These are phyloP conservation scores for Loriculus beryllinus DNA, from an alignment of 2,797 vertebrate genomes.

Conservation along the genomic window DNA sequence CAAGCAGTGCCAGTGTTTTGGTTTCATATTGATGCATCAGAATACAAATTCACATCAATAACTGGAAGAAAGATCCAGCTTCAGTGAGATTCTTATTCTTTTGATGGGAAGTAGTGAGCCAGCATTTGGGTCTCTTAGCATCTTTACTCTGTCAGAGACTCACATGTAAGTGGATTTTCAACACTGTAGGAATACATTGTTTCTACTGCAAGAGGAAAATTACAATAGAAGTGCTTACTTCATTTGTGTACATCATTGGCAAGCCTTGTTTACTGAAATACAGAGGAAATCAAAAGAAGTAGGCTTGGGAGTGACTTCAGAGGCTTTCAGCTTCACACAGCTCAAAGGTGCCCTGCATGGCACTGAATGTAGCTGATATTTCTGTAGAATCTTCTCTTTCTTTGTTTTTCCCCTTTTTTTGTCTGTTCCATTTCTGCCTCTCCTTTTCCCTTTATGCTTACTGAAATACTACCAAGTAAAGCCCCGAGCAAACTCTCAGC, in stretches of 20 bases:
- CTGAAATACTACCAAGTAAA: neutral
- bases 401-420: neutral
- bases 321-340: neutral
- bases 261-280: neutral
- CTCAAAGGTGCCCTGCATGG: neutral
- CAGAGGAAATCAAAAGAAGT: neutral
- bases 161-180: neutral
- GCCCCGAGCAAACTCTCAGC: neutral
- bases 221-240: neutral
- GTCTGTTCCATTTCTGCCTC: neutral
- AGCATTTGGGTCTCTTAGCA: neutral
- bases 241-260: neutral
- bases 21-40: neutral
- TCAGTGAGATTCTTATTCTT: neutral
- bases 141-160: neutral
- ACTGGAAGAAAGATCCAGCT: neutral
- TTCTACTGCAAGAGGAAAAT: neutral
- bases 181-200: neutral
- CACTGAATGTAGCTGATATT: neutral
- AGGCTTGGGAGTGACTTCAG: neutral
- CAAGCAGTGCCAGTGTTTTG: fast-evolving
- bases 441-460: neutral
- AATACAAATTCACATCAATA: neutral
- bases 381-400: neutral
- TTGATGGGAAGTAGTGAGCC: neutral